A percentile compares a stretch with the other conserved stretches of the same genome.
These are phyloP conservation scores for Luffia ferchaultella DNA, from an alignment of 2,888 invertebrate species.

Conservation along the genomic window DNA sequence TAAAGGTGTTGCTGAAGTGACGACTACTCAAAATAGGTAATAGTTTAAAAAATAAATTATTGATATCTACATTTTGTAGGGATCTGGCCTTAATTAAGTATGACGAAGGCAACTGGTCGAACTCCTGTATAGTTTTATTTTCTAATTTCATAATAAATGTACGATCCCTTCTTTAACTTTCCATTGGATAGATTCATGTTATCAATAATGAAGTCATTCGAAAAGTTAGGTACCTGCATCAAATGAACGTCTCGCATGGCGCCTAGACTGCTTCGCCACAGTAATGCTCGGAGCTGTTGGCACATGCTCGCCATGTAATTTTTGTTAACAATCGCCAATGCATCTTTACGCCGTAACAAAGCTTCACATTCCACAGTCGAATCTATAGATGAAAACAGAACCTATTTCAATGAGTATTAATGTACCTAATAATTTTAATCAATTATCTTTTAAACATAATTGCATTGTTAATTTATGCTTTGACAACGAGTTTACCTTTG, in stretches of 20 bases:
- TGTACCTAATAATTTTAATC: neutral
- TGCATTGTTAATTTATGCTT: neutral
- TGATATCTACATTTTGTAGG: too few relatives aligned
- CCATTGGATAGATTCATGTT: too few relatives aligned
- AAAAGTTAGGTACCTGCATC: constrained; percentile 52
- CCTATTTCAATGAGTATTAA: neutral
- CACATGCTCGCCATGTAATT: constrained; percentile 30
- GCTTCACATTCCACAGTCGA: constrained; percentile 38
- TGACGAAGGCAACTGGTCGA: too few relatives aligned
- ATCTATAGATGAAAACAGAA: constrained; percentile 22
- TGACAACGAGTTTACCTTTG: constrained; percentile 26
- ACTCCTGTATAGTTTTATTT: too few relatives aligned
- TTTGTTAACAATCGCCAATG: constrained; percentile 7
- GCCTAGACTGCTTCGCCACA: constrained; percentile 43
- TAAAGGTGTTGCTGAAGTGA: too few relatives aligned
- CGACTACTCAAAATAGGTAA: too few relatives aligned
- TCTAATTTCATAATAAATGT: too few relatives aligned
- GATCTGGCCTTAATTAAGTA: too few relatives aligned
- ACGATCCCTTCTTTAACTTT: too few relatives aligned
- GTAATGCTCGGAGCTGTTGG: constrained; percentile 38
- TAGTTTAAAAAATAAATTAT: too few relatives aligned
- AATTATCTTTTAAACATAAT: neutral
- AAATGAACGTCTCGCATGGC: constrained; percentile 46
- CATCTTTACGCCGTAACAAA: constrained; percentile 24
- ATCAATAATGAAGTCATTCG: too few relatives aligned